Conservation (phyloP, 2,797 vertebrate species). For the Girardinus metallicus region DNA sequence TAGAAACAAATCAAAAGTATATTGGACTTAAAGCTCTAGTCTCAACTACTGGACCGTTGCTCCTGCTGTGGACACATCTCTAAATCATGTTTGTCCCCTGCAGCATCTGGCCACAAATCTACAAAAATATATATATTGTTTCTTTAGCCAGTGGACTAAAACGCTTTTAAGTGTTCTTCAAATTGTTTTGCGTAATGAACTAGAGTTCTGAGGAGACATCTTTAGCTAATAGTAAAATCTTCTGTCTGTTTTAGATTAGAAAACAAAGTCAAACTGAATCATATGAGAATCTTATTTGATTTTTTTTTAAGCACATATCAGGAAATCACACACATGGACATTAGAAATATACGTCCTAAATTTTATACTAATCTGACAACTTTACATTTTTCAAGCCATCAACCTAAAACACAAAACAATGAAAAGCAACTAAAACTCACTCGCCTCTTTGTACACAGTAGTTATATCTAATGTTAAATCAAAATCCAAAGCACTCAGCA, state of each 20-base stretch:
- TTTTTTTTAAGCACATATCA: neutral
- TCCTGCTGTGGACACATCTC: neutral
- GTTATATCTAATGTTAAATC: constrained; percentile 20
- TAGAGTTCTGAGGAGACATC: neutral
- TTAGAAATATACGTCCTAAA: neutral
- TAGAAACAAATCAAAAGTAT: neutral
- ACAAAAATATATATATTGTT: neutral
- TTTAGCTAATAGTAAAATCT: neutral
- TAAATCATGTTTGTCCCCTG: neutral
- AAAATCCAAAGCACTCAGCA: constrained; percentile 15
- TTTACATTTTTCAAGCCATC: neutral
- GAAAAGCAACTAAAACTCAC: neutral
- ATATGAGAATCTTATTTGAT: neutral
- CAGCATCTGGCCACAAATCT: neutral
- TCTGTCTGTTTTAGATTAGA: neutral
- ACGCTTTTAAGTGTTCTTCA: neutral
- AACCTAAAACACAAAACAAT: neutral
- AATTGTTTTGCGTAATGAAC: neutral
- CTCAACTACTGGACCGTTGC: neutral
- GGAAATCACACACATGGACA: neutral
- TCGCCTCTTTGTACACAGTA: neutral
- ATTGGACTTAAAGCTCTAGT: neutral
- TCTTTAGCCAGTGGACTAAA: neutral
- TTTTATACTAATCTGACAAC: neutral
- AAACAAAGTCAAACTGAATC: neutral